Evolutionary conservation across 2,888 invertebrate species (phyloP), one percentile per base, ranked within the genome.

Genomic region (Rosalia funebris): DNA sequence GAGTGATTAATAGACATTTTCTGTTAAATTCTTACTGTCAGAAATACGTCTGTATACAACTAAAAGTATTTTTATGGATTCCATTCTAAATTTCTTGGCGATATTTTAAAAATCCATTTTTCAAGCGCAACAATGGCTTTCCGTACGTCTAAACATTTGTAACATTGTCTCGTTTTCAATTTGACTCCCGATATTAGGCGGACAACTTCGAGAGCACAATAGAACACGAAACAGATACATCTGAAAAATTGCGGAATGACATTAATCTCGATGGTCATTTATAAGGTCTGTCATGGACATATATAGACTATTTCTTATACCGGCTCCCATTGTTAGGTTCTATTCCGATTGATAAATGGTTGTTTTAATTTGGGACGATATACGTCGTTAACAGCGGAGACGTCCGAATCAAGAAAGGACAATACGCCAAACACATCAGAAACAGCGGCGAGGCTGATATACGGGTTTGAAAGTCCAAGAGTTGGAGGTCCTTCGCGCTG

Each of bases 181-280:
- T 50, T 50, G 50, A 50, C 50, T 50, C 31, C 17, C 20, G 37
- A 50, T 41, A 50, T 50, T 41, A 25, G 50, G 3, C 11, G 20
- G 37, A 50, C 25, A 50, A 39, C 50, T 20, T 50, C 25, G 25
- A 37, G 25, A 12, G 50, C 14, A 50, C 41, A 50, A 50, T 50
- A 31, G 25, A 25, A 39, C 55, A 34, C 20, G 44, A 45, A 46
- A 53, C 39, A 36, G 34, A 34, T 52, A 32, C 39, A 37, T 44
- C 53, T 45, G 53, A 53, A 58, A 58, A 58, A 58, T 58, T 52
- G 53, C 25, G 50, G 52, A 58, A 58, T 58, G 36, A 52, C 45
- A 58, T 58, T 58, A 58, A 58, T 58, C 52, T 52, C 52, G 14
- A 34, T 45, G 53, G 52, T 39, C 58, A 58, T 58, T 53, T 58